Conservation (phyloP, 2,888 invertebrate species). For the Cephus pulcher region DNA sequence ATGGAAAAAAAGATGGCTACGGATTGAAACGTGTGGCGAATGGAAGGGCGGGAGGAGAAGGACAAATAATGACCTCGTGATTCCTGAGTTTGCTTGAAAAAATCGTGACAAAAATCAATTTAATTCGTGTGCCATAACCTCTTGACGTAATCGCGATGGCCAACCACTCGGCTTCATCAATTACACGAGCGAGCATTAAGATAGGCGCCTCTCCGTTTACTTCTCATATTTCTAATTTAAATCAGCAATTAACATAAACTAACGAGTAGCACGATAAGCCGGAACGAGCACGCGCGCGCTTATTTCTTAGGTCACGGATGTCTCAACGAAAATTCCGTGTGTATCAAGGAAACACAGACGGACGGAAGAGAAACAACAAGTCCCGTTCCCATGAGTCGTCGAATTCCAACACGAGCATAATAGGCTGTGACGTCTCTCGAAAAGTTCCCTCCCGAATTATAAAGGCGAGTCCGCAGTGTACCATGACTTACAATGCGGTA, state of each 20-base stretch:
- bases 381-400: neutral
- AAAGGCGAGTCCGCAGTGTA: neutral
- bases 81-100: neutral
- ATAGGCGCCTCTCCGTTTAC: neutral
- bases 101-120: neutral
- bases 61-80: neutral
- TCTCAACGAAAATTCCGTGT: neutral
- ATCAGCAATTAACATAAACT: slow-evolving; percentile 3
- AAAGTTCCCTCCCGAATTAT: slow-evolving; percentile 43
- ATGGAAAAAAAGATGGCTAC: neutral
- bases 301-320: neutral
- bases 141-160: neutral
- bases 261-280: neutral
- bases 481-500: neutral
- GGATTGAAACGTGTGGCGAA: neutral
- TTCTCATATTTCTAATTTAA: neutral
- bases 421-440: neutral
- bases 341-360: neutral
- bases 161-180: neutral
- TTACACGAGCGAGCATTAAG: slow-evolving; percentile 3
- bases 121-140: neutral
- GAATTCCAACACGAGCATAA: neutral
- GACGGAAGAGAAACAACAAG: neutral
- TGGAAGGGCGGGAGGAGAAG: neutral
- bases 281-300: neutral